These are phyloP conservation scores for Antrozous pallidus DNA, from an alignment of 2,797 vertebrate species.

Conservation along the genomic window DNA sequence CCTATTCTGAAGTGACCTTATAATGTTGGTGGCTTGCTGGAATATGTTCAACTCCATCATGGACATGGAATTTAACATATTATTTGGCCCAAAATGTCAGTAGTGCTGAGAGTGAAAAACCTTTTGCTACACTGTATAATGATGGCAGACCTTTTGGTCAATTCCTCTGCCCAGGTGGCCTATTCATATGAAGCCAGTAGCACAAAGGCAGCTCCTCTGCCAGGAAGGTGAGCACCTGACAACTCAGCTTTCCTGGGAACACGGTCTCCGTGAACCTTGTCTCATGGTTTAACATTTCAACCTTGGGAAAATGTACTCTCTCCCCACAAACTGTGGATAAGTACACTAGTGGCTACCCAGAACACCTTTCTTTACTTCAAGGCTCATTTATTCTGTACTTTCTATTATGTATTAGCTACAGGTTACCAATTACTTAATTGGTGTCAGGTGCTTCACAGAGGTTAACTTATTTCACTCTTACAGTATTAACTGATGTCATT, in stretches of 20 bases:
- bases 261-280: not conserved
- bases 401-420: not conserved
- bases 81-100: not conserved
- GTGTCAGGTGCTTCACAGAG: not conserved
- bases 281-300: not conserved
- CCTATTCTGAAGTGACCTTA: not conserved
- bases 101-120: not conserved
- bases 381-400: not conserved
- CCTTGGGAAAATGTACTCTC: not conserved
- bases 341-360: not conserved
- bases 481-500: not conserved
- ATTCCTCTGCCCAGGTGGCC: not conserved
- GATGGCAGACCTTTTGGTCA: not conserved
- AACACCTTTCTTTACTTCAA: not conserved
- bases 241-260: not conserved
- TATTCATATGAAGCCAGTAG: not conserved
- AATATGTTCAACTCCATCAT: not conserved
- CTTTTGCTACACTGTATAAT: not conserved
- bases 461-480: not conserved
- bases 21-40: not conserved
- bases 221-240: not conserved
- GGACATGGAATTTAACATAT: not conserved
- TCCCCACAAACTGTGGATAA: not conserved
- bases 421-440: not conserved
- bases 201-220: not conserved